A percentile compares a stretch with the other conserved stretches of the same genome.
These are phyloP conservation scores for Dione vanillae DNA, from an alignment of 2,888 invertebrate genomes.

Conservation along the genomic window DNA sequence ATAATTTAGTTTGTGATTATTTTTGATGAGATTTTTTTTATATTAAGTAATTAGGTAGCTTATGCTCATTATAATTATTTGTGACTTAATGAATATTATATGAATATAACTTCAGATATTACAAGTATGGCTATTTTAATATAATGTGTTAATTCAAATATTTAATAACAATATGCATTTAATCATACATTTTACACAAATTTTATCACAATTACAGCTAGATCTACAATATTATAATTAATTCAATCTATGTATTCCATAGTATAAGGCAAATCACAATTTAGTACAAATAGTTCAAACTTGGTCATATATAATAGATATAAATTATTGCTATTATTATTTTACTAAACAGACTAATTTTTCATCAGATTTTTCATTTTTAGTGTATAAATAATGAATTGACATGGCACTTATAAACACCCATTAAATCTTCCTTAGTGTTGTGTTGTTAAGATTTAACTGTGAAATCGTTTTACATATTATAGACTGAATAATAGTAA, in stretches of 20 bases:
- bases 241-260: conserved; percentile 8
- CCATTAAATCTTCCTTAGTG: conserved; percentile 20
- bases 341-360: not conserved
- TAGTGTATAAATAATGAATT: not conserved
- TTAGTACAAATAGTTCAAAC: conserved; percentile 32
- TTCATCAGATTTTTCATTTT: conserved; percentile 2
- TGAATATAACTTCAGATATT: no score
- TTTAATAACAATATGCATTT: conserved; percentile 27
- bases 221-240: not conserved
- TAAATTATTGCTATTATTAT: conserved; percentile 1
- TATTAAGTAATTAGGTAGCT: not conserved
- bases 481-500: conserved; percentile 36
- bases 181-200: conserved; percentile 20
- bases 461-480: conserved; percentile 18
- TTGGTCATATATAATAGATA: conserved; percentile 24
- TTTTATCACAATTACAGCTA: conserved; percentile 23
- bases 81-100: no score
- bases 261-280: conserved; percentile 22
- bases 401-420: not conserved
- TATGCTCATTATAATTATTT: conserved; percentile 11
- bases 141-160: not conserved
- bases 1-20: conserved; percentile 39
- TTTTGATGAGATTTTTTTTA: conserved; percentile 36
- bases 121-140: no score
- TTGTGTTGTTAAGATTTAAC: conserved; percentile 22